A percentile compares a stretch with the other conserved stretches of the same genome.
Conservation (phyloP, 2,888 invertebrate species). For the Pteria penguin region DNA sequence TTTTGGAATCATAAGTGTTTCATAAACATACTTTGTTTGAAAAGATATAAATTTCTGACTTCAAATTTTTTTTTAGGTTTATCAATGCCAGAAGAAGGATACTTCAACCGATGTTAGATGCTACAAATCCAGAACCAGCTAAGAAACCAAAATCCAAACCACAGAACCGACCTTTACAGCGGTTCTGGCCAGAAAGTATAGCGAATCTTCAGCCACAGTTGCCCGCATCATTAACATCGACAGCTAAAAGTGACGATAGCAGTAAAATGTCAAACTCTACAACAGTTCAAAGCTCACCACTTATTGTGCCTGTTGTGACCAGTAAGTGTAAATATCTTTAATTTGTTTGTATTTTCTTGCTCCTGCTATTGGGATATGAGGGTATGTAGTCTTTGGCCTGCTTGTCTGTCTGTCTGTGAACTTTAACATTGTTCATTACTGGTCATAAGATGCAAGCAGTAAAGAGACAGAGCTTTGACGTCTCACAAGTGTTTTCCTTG, state of each 20-base stretch:
- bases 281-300: neutral
- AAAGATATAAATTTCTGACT: too few species aligned
- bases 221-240: slow-evolving; percentile 13
- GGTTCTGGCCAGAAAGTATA: slow-evolving; percentile 88
- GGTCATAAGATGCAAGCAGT: too few species aligned
- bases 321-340: too few species aligned
- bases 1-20: too few species aligned
- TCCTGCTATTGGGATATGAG: too few species aligned
- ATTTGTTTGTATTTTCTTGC: too few species aligned
- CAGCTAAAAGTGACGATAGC: neutral
- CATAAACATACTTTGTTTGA: too few species aligned
- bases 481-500: too few species aligned
- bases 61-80: slow-evolving; percentile 81
- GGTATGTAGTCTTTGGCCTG: too few species aligned
- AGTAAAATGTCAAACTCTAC: neutral
- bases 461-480: too few species aligned
- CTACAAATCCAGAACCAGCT: slow-evolving; percentile 75
- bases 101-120: slow-evolving; percentile 94
- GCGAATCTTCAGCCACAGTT: slow-evolving; percentile 78
- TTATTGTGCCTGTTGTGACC: slow-evolving; percentile 11
- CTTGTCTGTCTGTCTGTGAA: too few species aligned
- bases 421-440: too few species aligned
- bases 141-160: slow-evolving; percentile 81
- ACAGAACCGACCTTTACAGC: slow-evolving; percentile 82
- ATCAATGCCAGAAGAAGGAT: slow-evolving; percentile 95